Conservation (phyloP, 2,797 vertebrate species). For the Vultur gryphus region DNA sequence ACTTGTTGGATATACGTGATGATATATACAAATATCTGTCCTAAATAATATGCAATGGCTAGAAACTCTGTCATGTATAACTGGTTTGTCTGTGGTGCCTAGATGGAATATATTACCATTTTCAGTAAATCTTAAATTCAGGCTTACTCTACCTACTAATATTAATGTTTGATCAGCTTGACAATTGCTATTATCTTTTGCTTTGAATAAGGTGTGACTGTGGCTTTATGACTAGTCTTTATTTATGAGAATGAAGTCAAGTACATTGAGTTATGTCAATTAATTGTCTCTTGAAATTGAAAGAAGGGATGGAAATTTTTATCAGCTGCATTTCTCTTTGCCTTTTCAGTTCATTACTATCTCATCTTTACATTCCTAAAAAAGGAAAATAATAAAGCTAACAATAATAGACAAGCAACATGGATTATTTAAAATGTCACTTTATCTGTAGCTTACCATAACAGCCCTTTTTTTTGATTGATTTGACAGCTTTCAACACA, state of each 20-base stretch:
- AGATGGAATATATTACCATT: neutral
- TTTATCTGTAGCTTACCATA: conserved; percentile 12
- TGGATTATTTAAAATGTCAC: conserved; percentile 52
- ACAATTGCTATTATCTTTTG: neutral
- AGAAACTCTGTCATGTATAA: neutral
- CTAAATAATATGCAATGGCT: neutral
- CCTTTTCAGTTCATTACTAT: conserved; percentile 9
- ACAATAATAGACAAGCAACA: conserved; percentile 38
- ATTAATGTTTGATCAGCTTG: neutral
- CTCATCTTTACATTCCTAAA: conserved; percentile 1
- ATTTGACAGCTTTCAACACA: conserved; percentile 30
- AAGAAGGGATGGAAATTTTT: conserved; percentile 13
- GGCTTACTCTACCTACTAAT: neutral
- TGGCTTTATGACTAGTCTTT: neutral
- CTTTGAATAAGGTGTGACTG: neutral
- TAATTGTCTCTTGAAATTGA: neutral
- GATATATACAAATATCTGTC: neutral
- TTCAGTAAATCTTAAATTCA: neutral
- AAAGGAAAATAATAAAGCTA: conserved; percentile 28
- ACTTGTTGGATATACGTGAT: neutral
- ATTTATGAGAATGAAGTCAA: neutral
- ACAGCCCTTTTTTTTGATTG: neutral
- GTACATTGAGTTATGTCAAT: neutral
- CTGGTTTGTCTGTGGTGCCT: neutral
- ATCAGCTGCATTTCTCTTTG: neutral